Evolutionary conservation across 2,888 invertebrate species (phyloP).

Genomic region (Melanchra persicariae): DNA sequence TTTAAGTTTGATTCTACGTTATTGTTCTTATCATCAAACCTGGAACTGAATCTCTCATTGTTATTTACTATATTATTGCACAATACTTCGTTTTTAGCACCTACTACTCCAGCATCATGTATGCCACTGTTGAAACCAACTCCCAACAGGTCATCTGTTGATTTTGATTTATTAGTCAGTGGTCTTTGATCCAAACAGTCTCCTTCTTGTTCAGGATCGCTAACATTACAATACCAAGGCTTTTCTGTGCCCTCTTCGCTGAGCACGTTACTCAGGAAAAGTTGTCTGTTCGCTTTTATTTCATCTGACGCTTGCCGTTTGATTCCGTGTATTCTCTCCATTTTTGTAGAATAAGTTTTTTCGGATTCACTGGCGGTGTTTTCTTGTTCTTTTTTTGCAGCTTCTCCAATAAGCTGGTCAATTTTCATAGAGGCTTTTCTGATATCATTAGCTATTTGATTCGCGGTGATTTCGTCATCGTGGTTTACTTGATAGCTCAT

Average conservation of each 20-base stretch:
- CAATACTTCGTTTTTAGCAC: slow-evolving; percentile 86
- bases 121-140: slow-evolving; percentile 78
- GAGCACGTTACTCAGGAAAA: slow-evolving; percentile 86
- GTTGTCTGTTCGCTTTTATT: slow-evolving; percentile 86
- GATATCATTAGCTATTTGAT: slow-evolving; percentile 90
- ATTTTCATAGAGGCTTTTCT: slow-evolving; percentile 90
- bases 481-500: slow-evolving; percentile 90
- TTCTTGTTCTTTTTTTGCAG: slow-evolving; percentile 81
- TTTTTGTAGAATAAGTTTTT: slow-evolving; percentile 89
- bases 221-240: slow-evolving; percentile 89
- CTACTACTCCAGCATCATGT: slow-evolving; percentile 80
- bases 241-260: slow-evolving; percentile 85
- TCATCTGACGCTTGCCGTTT: slow-evolving; percentile 88
- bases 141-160: slow-evolving; percentile 82
- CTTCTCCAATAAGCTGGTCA: slow-evolving; percentile 88
- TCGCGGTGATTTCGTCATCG: slow-evolving; percentile 90
- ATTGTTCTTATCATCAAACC: slow-evolving; percentile 83
- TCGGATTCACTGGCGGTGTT: slow-evolving; percentile 83
- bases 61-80: slow-evolving; percentile 82
- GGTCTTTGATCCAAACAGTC: slow-evolving; percentile 84
- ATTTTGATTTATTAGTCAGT: slow-evolving; percentile 82
- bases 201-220: slow-evolving; percentile 87
- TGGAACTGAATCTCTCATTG: slow-evolving; percentile 77
- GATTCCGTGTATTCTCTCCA: slow-evolving; percentile 91
- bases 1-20: slow-evolving; percentile 77